Percentiles rank a stretch among this genome's conserved stretches.
Evolutionary conservation across 2,113 vertebrate genomes (phyloP).

Genomic region (Hydropotes inermis): DNA sequence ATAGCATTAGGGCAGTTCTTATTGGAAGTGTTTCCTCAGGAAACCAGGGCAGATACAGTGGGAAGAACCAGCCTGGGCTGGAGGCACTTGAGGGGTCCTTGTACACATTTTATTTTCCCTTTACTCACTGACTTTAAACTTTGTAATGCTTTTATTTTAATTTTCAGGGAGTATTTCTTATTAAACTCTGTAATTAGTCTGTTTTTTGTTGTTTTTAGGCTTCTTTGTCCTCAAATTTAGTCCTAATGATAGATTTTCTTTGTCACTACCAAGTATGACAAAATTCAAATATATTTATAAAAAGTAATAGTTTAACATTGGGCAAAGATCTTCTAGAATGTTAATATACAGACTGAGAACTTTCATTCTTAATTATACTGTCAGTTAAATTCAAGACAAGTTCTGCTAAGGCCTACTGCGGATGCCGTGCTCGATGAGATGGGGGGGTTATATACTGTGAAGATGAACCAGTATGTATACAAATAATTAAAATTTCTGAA

Average conservation of each 20-base stretch:
- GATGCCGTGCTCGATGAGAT: neutral
- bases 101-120: neutral
- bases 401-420: neutral
- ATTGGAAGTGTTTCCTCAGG: constrained; percentile 32
- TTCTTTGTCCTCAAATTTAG: constrained; percentile 10
- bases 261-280: neutral
- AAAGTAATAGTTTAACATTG: neutral
- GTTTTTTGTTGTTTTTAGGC: neutral
- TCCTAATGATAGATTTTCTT: constrained; percentile 11
- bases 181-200: neutral
- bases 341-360: neutral
- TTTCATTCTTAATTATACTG: neutral
- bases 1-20: neutral
- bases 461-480: neutral
- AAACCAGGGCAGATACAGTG: neutral
- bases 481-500: neutral
- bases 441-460: neutral
- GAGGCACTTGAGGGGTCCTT: neutral
- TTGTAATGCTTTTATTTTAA: constrained; percentile 1
- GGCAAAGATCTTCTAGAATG: neutral
- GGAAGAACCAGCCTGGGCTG: neutral
- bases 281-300: neutral
- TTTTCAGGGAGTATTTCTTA: neutral
- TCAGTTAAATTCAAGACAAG: neutral
- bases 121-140: neutral